Evolutionary conservation across 2,797 vertebrate species (phyloP), one percentile per base, ranked within the genome.

Genomic region (Euphonia xanthogaster): DNA sequence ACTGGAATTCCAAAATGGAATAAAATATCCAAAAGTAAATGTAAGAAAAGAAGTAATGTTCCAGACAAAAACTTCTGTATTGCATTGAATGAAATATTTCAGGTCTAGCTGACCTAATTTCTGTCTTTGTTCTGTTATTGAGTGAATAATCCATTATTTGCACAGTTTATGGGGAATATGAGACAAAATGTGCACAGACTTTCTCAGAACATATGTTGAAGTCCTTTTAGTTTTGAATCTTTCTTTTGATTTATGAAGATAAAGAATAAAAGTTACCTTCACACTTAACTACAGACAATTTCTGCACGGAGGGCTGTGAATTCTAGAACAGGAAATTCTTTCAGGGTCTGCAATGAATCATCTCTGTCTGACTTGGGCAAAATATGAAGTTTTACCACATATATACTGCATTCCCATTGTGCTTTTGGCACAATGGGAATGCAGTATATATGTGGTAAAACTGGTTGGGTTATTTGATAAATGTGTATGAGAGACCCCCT

Each of bases 191-290:
- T 20, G 24, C 24, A 40, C 9, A 20, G 42, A 9, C 24, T 67
- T 85, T 54, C 14, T 60, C 39, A 67, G 65, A 91, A 57, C 12
- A 35, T 25, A 37, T n/a, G 9, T 67, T 79, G 17, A 30, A 78
- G 63, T 62, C 2, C 35, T 66, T 88, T 86, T 31, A 28, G 27
- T 25, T 95, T 86, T 39, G 10, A 67, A 48, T 20, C 19, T 77
- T 90, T 58, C 47, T 72, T 90, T 93, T 90, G 53, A 82, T 93
- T 93, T 89, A 50, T 33, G n/a, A 62, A 80, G 42, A n/a, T 55
- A 58, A 6, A 74, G 50, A 65, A 39, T 92, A 47, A 58, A 81
- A 72, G 21, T 61, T 94, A 47, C 33, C 40, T 76, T 86, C 48
- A 48, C 51, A 45, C 22, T 50, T 63, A 68, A 35, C 55, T 78